A percentile compares a stretch with the other conserved stretches of the same genome.
Evolutionary conservation across 2,797 vertebrate species (phyloP).

Genomic region (Chloroceryle amazona): DNA sequence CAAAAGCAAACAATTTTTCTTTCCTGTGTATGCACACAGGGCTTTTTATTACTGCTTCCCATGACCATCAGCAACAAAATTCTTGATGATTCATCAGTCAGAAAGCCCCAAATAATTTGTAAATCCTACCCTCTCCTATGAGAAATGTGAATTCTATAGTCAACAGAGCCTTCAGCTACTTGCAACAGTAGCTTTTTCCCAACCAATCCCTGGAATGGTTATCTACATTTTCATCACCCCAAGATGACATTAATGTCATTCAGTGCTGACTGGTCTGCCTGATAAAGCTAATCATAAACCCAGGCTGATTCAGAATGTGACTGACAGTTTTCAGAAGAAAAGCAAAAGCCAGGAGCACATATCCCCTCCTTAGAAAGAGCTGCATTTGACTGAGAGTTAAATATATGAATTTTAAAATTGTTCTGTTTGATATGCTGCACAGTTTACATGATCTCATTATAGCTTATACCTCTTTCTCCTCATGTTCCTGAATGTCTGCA

Average conservation of each 20-base stretch:
- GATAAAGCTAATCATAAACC: slow-evolving; percentile 28
- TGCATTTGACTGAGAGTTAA: slow-evolving; percentile 8
- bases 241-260: slow-evolving; percentile 33
- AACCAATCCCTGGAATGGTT: neutral
- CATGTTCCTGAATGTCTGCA: neutral
- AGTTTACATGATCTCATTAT: slow-evolving; percentile 20
- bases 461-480: neutral
- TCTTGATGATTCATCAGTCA: slow-evolving; percentile 49
- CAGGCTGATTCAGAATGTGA: neutral
- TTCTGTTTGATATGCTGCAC: neutral
- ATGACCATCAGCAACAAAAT: slow-evolving; percentile 31
- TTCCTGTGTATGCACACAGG: neutral
- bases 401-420: neutral
- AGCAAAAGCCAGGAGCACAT: neutral
- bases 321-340: slow-evolving; percentile 25
- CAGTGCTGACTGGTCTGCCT: slow-evolving; percentile 10
- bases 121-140: neutral
- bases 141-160: slow-evolving; percentile 10
- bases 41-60: slow-evolving; percentile 13
- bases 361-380: neutral
- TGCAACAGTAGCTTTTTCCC: neutral
- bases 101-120: slow-evolving; percentile 27
- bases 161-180: slow-evolving; percentile 25
- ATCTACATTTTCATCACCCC: slow-evolving; percentile 32
- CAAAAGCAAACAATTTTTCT: slow-evolving; percentile 37